Evolutionary conservation across 2,888 invertebrate genomes (phyloP).

Genomic region (Aphodius granarius): DNA sequence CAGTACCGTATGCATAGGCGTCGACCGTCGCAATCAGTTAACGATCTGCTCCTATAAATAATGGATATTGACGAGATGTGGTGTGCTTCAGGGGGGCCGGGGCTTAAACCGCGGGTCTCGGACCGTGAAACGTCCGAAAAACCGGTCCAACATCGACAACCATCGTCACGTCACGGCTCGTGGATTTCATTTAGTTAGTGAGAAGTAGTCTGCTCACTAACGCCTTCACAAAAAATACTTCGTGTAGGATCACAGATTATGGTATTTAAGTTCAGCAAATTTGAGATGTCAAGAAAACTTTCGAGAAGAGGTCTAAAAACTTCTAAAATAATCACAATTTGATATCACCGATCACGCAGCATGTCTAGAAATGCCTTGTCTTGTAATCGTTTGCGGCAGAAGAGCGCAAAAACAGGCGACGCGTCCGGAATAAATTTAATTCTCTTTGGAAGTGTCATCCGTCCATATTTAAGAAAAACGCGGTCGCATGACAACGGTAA

Average conservation of each 20-base stretch:
- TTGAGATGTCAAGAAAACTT: not conserved
- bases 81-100: not conserved
- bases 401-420: not conserved
- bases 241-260: not conserved
- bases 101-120: not conserved
- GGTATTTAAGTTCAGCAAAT: not conserved
- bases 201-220: not conserved
- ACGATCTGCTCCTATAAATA: not conserved
- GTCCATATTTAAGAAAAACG: not conserved
- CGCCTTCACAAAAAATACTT: not conserved
- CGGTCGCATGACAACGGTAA: not conserved
- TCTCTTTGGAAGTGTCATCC: not conserved
- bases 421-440: not conserved
- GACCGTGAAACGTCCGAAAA: not conserved
- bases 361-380: not conserved
- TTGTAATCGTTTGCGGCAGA: not conserved
- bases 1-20: not conserved
- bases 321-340: not conserved
- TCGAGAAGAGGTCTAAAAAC: not conserved
- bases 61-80: not conserved
- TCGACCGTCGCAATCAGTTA: not conserved
- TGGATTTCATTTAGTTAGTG: not conserved
- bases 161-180: not conserved
- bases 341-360: not conserved
- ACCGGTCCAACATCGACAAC: not conserved